phyloP scores from a whole-genome alignment of 2,888 invertebrate species.

The Dolichomitus sp. region DNA sequence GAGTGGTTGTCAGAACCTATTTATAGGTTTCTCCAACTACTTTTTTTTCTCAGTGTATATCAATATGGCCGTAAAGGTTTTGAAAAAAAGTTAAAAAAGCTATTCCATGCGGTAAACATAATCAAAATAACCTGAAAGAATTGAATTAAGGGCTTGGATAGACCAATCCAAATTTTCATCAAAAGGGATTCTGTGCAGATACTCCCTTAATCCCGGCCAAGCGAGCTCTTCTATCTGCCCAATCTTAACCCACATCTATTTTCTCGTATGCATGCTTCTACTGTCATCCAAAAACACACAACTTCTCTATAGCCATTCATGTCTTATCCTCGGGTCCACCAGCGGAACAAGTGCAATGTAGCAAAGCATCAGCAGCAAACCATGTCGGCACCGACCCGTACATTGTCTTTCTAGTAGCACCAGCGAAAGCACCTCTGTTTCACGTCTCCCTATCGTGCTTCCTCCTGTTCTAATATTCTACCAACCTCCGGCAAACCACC shows the following conservation, averaged over 20 bases:
- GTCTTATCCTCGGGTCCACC: conserved; percentile 17
- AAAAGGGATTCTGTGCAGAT: too few relatives aligned
- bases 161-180: too few relatives aligned
- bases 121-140: too few relatives aligned
- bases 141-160: too few relatives aligned
- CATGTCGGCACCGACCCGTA: conserved; percentile 14
- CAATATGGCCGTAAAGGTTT: too few relatives aligned
- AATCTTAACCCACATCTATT: conserved; percentile 30
- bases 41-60: too few relatives aligned
- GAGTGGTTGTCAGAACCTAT: too few relatives aligned
- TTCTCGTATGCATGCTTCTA: conserved; percentile 20
- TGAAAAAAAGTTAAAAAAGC: too few relatives aligned
- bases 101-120: too few relatives aligned
- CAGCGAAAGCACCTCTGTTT: conserved; percentile 31
- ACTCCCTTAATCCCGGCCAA: not conserved
- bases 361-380: not conserved
- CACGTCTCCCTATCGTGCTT: conserved; percentile 34
- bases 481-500: conserved; percentile 16
- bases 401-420: conserved; percentile 3
- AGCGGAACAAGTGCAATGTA: conserved; percentile 26
- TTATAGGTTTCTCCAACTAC: too few relatives aligned
- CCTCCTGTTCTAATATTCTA: conserved; percentile 18
- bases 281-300: conserved; percentile 1
- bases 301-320: not conserved
- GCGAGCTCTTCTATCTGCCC: not conserved